phyloP scores from a whole-genome alignment of 2,888 invertebrate genomes.

The Acleris literana region DNA sequence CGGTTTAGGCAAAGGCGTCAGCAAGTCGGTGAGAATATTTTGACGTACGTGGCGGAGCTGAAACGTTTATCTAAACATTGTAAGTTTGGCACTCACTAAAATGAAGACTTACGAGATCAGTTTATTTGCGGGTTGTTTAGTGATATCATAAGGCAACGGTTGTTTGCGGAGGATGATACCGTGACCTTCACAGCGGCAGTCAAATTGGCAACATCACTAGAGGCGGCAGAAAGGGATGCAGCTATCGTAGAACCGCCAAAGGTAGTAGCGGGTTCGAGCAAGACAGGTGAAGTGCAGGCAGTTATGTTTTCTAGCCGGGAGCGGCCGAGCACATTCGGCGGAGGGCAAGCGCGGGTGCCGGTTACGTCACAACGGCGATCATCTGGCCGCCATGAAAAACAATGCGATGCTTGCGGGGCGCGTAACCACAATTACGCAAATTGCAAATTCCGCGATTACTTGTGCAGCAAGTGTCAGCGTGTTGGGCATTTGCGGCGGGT shows the following conservation, averaged over 20 bases:
- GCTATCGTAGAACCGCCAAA: slow-evolving; percentile 1
- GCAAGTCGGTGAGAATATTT: neutral
- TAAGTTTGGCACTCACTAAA: neutral
- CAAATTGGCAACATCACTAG: slow-evolving; percentile 13
- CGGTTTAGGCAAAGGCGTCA: slow-evolving; percentile 4
- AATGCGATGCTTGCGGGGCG: slow-evolving; percentile 10
- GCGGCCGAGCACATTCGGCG: neutral
- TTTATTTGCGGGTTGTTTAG: neutral
- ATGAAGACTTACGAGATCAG: neutral
- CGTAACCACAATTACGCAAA: slow-evolving; percentile 7
- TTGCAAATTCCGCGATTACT: slow-evolving; percentile 29
- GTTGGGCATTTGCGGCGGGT: slow-evolving; percentile 37
- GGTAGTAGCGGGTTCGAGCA: neutral
- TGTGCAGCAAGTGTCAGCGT: slow-evolving; percentile 35
- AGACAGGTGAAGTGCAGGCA: neutral
- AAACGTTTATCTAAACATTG: neutral
- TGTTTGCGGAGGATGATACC: neutral
- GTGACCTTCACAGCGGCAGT: neutral
- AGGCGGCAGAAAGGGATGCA: slow-evolving; percentile 12
- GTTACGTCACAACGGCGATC: neutral
- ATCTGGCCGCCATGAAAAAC: neutral
- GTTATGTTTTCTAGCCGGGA: neutral
- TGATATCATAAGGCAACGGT: slow-evolving; percentile 7
- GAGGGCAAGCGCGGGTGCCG: slow-evolving; percentile 17
- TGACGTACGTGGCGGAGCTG: neutral